Conservation (phyloP, 2,113 vertebrate genomes). For the Nycticorax nycticorax region DNA sequence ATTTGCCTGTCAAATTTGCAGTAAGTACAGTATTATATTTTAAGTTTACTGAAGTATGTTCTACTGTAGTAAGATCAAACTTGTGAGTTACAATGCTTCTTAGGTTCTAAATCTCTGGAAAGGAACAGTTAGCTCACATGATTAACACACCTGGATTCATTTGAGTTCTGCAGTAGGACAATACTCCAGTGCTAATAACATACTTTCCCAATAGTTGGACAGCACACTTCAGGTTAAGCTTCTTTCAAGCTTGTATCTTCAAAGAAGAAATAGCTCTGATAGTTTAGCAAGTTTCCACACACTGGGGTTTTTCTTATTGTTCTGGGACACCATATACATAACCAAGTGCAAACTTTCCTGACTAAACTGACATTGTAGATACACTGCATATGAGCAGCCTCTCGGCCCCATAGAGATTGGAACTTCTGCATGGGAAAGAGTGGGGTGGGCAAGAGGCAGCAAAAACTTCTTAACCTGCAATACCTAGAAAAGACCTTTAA, state of each 20-base stretch:
- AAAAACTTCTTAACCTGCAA: not conserved
- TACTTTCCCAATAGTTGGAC: accelerated
- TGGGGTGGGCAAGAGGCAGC: not conserved
- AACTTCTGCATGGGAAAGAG: not conserved
- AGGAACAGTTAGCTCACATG: not conserved
- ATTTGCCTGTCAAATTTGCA: not conserved
- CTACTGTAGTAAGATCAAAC: not conserved
- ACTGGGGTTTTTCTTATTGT: not conserved
- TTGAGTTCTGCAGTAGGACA: not conserved
- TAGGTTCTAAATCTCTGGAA: not conserved
- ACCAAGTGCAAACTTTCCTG: not conserved
- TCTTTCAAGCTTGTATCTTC: not conserved
- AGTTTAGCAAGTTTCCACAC: not conserved
- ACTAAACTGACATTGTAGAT: not conserved
- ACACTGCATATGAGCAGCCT: not conserved
- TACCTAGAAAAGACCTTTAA: not conserved
- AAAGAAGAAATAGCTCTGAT: not conserved
- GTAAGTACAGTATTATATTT: not conserved
- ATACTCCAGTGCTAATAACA: not conserved
- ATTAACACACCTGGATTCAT: not conserved
- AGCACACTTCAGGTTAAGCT: not conserved
- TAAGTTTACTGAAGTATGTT: not conserved
- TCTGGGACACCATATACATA: not conserved
- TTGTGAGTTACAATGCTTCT: not conserved
- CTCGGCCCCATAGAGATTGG: not conserved